Percentiles rank a stretch among this genome's conserved stretches.
These are phyloP conservation scores for Malachius bipustulatus DNA, from an alignment of 2,888 invertebrate species.

Conservation along the genomic window DNA sequence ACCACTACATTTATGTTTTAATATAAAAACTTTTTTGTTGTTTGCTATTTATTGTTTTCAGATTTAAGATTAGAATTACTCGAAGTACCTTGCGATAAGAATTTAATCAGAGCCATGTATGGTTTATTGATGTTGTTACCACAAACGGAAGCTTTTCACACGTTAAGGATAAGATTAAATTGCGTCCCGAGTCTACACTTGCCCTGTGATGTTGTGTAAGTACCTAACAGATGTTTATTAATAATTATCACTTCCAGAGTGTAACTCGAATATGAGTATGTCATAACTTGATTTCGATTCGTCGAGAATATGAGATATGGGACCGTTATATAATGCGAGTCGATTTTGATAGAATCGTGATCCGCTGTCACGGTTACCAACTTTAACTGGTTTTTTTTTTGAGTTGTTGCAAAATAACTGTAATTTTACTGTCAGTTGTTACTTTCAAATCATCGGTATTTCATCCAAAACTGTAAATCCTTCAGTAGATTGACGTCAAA, in stretches of 20 bases:
- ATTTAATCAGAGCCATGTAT: slow-evolving; percentile 79
- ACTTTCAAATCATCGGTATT: no score
- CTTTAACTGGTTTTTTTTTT: slow-evolving; percentile 6
- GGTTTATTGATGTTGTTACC: slow-evolving; percentile 95
- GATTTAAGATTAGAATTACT: slow-evolving; percentile 88
- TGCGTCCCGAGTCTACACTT: slow-evolving; percentile 59
- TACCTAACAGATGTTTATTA: slow-evolving; percentile 27
- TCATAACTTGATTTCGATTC: no score
- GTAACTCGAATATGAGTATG: no score
- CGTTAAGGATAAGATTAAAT: slow-evolving; percentile 66
- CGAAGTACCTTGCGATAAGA: slow-evolving; percentile 61
- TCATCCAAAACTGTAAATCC: no score
- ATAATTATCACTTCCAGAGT: no score
- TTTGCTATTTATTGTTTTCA: slow-evolving; percentile 33
- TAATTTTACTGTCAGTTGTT: no score
- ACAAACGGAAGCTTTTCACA: slow-evolving; percentile 92
- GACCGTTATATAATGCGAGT: slow-evolving; percentile 26
- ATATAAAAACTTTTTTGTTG: background rate
- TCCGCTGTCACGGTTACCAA: no score
- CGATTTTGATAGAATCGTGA: no score
- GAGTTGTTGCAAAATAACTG: no score
- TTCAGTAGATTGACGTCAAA: no score
- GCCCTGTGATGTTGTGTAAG: slow-evolving; percentile 42
- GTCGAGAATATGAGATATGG: slow-evolving; percentile 20
- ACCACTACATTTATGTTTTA: background rate